Evolutionary conservation across 1,140 invertebrate species (phyloP), one percentile per base, ranked within the genome.

Genomic region (Atta cephalotes): DNA sequence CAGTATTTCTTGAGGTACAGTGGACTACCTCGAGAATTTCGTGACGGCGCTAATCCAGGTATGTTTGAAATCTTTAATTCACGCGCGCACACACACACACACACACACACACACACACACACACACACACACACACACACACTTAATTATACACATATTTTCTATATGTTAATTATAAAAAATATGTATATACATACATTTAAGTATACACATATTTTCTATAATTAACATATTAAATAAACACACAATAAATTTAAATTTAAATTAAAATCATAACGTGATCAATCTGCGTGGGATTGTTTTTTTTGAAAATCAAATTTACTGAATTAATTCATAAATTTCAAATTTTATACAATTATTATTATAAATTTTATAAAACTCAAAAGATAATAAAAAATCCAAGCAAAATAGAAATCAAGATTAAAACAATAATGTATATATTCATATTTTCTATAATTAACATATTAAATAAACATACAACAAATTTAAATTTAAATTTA

Each of bases 31-130:
- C 97, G 98, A 90, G 97, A 98, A 70, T 98, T 98, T 94, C 95
- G 98, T 72, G 97, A 98, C 93, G 98, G 98, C 3, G 98, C 98
- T 12, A 99, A 99, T 96, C 98, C 98, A 94, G 97, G 97, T 97
- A 68, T 6, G 53, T 80, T 1, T 14, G 21, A 10, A 71, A 28
- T 72, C 18, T 58, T 39, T 7, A 70, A 45, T 66, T 3, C 0
- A 0, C 31, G 2, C 31, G 0, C 5, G 2, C 5, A 6, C 0
- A 6, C 31, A 6, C 31, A 35, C 31, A 35, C 31, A 35, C 31
- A 35, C 31, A 35, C 31, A 35, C 31, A 35, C 5, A 6, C 0
- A 6, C 5, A 6, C 0, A 6, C 5, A 6, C 0, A 6, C 5
- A 6, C 0, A 6, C 5, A 6, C 0, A 6, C 5, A 6, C 0